Conservation (phyloP, 2,797 vertebrate species). For the Spatula versicolor region DNA sequence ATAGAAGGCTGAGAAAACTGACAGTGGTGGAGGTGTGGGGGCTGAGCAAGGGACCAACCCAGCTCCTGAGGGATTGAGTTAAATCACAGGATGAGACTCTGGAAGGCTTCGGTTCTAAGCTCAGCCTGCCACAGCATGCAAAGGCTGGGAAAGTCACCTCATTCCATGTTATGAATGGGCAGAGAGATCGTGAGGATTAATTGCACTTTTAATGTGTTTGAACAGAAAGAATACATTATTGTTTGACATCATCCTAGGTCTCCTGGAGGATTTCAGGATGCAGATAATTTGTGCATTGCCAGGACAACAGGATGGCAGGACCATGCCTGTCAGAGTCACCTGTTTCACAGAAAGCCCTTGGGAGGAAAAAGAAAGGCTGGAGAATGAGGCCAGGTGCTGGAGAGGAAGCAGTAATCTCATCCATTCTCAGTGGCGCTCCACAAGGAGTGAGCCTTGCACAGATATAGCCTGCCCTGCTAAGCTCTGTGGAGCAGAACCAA, state of each 20-base stretch:
- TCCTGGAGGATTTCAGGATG: conserved; percentile 19
- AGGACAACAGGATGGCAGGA: background rate
- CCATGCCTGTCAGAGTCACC: background rate
- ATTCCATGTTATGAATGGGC: background rate
- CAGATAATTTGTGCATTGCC: background rate
- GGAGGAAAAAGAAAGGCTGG: background rate
- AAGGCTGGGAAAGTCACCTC: conserved; percentile 2
- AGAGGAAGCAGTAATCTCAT: background rate
- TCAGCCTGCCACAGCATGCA: background rate
- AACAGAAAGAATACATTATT: conserved; percentile 45
- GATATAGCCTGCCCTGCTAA: background rate
- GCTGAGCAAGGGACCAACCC: background rate
- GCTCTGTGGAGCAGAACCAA: background rate
- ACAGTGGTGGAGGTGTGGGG: background rate
- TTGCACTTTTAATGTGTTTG: conserved; percentile 26
- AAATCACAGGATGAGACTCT: background rate
- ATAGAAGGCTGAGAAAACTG: background rate
- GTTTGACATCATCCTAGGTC: conserved; percentile 8
- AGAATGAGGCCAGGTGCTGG: background rate
- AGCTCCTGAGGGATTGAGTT: background rate
- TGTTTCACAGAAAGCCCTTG: background rate
- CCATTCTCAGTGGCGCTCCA: background rate
- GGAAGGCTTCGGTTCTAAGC: background rate
- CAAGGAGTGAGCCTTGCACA: background rate
- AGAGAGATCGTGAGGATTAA: conserved; percentile 22